phyloP scores from a whole-genome alignment of 2,888 invertebrate species.

The Exocentrus adspersus region DNA sequence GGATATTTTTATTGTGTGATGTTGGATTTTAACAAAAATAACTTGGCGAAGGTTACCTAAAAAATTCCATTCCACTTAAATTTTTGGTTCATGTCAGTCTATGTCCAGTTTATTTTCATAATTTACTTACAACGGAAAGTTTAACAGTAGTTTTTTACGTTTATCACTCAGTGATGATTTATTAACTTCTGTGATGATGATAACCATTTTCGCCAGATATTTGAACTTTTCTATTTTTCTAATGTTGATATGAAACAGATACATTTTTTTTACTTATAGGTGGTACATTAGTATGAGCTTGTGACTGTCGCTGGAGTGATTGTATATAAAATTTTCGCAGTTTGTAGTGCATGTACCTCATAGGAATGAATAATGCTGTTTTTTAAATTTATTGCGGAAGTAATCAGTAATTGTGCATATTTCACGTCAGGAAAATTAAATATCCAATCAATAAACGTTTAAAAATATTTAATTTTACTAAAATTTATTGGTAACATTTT shows the following conservation, averaged over 20 bases:
- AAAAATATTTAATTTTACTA: background rate
- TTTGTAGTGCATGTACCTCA: no score
- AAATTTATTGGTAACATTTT: background rate
- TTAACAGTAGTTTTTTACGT: background rate
- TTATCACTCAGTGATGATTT: no score
- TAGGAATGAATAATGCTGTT: background rate
- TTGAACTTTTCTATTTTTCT: background rate
- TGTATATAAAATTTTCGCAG: no score
- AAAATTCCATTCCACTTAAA: constrained; percentile 22
- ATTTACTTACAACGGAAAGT: background rate
- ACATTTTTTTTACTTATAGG: no score
- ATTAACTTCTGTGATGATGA: no score
- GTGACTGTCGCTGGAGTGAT: no score
- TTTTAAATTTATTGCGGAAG: background rate
- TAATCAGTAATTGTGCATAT: background rate
- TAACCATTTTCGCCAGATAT: no score
- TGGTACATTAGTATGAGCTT: no score
- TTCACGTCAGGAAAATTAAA: background rate
- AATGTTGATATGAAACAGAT: background rate
- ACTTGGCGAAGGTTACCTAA: constrained; percentile 21
- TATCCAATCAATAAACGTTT: background rate
- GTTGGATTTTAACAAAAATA: constrained; percentile 23
- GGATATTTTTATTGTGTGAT: constrained; percentile 26
- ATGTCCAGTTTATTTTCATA: constrained; percentile 21
- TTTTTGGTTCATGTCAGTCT: constrained; percentile 24